Base-by-base conservation (phyloP, 2,888 invertebrate species). In the Cheilosia pagana region DNA sequence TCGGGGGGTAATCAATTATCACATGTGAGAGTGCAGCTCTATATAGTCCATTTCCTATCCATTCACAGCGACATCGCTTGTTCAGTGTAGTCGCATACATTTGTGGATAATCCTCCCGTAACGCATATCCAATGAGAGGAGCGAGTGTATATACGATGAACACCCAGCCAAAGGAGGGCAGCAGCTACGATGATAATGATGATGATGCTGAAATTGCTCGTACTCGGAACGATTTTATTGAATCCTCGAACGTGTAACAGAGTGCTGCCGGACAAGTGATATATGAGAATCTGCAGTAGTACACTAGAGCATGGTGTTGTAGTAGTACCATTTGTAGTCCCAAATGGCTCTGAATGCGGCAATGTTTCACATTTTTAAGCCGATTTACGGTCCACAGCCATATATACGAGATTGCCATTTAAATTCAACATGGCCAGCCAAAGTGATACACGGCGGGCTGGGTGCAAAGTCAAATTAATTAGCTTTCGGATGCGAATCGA, bases 201-300 rank as follows among this genome's bases (percentile, higher is more conserved):
- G 78, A 62, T 62, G 75, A 55, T 75, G 59, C 52, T 65, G 67
- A 39, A 55, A 55, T 28, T 55, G 62, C 39, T 59, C 31, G 41
- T 59, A 52, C 48, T 55, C n/a, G 25, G 21, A 31, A 8, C 43
- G 57, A 68, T 83, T 83, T 83, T 65, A 79, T 79, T 79, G 83
- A 83, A 83, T 83, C 70, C 74, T 83, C 78, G 77, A 79, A 79
- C 68, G 83, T 83, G 78, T 83, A 65, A 83, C 83, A 83, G 74
- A 68, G 78, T 83, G 68, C 68, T 78, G 45, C 74, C 65, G 74
- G 63, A 68, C 68, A 68, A 74, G 74, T 83, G 83, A 83, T 83
- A 83, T 83, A 83, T 83, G 78, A 70, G 74, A 79, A 78, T 83
- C 83, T 83, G 83, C 83, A 83, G 68, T 83, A 62, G 82, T 72